Percentiles rank a stretch among this genome's conserved stretches.
phyloP scores from a whole-genome alignment of 2,797 vertebrate species.

The Pygocentrus nattereri region DNA sequence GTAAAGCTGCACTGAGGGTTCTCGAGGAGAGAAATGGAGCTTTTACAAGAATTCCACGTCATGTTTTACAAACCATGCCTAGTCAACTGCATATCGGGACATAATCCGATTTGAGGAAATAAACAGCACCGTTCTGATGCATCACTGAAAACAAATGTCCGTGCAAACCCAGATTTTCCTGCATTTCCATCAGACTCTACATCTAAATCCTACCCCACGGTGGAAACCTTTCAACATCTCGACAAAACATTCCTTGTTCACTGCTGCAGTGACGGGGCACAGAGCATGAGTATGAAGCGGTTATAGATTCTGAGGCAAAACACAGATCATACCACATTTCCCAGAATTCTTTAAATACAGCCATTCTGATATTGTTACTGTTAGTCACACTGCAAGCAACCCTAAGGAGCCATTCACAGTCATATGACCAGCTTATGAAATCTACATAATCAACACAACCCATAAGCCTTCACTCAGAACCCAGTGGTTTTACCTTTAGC shows the following conservation, averaged over 20 bases:
- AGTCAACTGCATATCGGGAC: slow-evolving; percentile 17
- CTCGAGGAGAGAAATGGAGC: background rate
- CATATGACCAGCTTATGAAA: no score
- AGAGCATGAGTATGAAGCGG: background rate
- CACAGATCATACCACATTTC: background rate
- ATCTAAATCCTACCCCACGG: background rate
- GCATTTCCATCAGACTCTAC: background rate
- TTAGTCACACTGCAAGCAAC: background rate
- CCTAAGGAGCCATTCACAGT: background rate
- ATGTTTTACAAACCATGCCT: no score
- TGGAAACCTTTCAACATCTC: background rate
- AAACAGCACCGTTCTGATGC: background rate
- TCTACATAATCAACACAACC: background rate
- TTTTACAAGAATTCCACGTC: background rate
- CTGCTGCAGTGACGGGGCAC: background rate
- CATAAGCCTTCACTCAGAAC: background rate
- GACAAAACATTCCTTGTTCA: background rate
- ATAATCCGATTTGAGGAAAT: background rate
- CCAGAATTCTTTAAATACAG: background rate
- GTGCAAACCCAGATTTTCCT: no score
- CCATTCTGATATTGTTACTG: background rate
- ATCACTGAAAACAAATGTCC: background rate
- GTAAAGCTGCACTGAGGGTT: slow-evolving; percentile 1
- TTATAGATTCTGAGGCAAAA: background rate
- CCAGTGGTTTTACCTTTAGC: background rate